A percentile compares a stretch with the other conserved stretches of the same genome.
phyloP scores from a whole-genome alignment of 2,888 invertebrate species.

The Pharmacophagus antenor region DNA sequence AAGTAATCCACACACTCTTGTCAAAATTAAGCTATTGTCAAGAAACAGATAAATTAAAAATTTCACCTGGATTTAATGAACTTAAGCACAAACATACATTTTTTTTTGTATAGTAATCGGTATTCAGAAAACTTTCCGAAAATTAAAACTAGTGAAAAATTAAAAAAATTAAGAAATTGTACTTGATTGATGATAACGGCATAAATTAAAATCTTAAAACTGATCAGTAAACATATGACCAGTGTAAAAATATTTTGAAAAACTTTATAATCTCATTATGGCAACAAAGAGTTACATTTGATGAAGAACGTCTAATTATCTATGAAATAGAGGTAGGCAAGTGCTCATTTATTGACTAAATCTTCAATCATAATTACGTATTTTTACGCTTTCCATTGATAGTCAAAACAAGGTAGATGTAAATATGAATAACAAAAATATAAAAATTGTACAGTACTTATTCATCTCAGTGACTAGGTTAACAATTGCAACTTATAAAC shows the following conservation, averaged over 20 bases:
- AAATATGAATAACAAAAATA: neutral
- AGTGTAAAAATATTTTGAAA: too few relatives aligned
- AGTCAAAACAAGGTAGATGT: neutral
- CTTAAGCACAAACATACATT: too few relatives aligned
- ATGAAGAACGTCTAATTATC: neutral
- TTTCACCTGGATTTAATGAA: too few relatives aligned
- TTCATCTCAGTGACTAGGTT: constrained; percentile 29
- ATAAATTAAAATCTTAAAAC: neutral
- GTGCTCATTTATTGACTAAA: neutral
- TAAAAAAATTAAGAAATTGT: too few relatives aligned
- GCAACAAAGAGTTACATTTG: neutral
- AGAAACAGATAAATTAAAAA: too few relatives aligned
- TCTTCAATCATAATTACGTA: neutral
- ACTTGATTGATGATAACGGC: too few relatives aligned
- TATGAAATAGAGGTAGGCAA: neutral
- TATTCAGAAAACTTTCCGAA: too few relatives aligned
- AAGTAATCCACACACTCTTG: neutral
- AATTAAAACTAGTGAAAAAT: too few relatives aligned
- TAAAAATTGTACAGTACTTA: constrained; percentile 10
- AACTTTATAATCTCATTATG: neutral
- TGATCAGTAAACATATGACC: neutral
- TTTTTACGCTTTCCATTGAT: too few relatives aligned
- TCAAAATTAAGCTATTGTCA: neutral
- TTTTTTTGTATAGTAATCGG: too few relatives aligned
- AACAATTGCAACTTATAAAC: constrained; percentile 5